Evolutionary conservation across 1,140 invertebrate species (phyloP).

Genomic region (Muscidifurax raptorellus): DNA sequence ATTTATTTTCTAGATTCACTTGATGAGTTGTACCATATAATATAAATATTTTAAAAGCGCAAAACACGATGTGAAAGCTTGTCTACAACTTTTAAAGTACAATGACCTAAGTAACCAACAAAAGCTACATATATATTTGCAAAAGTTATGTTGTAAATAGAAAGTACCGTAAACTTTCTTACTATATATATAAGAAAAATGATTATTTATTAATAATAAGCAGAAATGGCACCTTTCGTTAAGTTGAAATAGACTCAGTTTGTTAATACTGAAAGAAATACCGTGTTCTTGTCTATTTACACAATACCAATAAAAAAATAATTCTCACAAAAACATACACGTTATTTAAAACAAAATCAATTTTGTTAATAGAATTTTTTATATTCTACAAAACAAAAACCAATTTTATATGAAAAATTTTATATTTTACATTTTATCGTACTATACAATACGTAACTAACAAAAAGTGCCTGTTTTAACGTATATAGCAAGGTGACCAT

Average conservation of each 20-base stretch:
- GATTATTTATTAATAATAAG: conserved; percentile 26
- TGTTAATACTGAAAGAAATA: not conserved
- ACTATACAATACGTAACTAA: conserved; percentile 13
- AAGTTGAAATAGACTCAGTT: conserved; percentile 34
- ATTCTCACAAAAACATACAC: not conserved
- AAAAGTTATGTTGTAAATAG: conserved; percentile 39
- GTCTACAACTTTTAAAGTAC: conserved; percentile 20
- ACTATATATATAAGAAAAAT: not conserved
- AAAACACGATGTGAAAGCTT: not conserved
- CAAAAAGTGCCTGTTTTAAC: conserved; percentile 45
- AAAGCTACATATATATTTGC: not conserved
- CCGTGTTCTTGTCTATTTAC: not conserved
- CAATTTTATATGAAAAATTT: too few relatives aligned
- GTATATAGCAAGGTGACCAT: conserved; percentile 20
- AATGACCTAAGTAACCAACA: not conserved
- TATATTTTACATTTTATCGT: conserved; percentile 2
- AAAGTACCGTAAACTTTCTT: conserved; percentile 20
- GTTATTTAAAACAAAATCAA: not conserved
- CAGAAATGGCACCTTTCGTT: conserved; percentile 32
- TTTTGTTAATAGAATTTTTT: not conserved
- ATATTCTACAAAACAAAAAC: not conserved
- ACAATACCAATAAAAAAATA: not conserved
- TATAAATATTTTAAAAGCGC: conserved; percentile 4
- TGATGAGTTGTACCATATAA: conserved; percentile 17
- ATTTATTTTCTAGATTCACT: not conserved